phyloP scores from a whole-genome alignment of 1,140 invertebrate genomes.

The Drosophila asahinai region DNA sequence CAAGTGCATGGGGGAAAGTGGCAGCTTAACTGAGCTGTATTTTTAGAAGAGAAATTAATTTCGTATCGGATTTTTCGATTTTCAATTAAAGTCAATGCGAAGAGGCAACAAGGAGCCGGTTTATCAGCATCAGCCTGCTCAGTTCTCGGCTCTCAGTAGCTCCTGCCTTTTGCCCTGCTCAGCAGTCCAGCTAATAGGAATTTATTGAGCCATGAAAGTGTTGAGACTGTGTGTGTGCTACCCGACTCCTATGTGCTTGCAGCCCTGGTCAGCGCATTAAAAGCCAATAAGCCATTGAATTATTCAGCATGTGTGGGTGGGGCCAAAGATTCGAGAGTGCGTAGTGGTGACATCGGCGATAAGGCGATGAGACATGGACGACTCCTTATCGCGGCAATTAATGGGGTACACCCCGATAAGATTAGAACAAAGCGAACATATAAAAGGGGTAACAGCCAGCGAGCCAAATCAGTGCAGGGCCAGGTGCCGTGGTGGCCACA shows the following conservation, averaged over 20 bases:
- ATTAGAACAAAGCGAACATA: slow-evolving; percentile 11
- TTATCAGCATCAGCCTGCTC: slow-evolving; percentile 15
- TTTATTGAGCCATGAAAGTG: slow-evolving; percentile 83
- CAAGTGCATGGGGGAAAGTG: slow-evolving; percentile 66
- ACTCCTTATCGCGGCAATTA: slow-evolving; percentile 64
- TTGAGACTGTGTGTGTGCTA: slow-evolving; percentile 57
- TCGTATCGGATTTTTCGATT: slow-evolving; percentile 83
- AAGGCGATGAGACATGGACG: slow-evolving; percentile 24
- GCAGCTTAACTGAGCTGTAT: slow-evolving; percentile 59
- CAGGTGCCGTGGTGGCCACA: slow-evolving; percentile 24
- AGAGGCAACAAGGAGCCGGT: slow-evolving; percentile 31
- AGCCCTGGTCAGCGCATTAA: slow-evolving; percentile 59
- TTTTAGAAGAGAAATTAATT: slow-evolving; percentile 83
- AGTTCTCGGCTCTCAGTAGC: slow-evolving; percentile 18
- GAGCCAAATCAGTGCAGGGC: slow-evolving; percentile 59
- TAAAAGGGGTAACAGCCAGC: slow-evolving; percentile 25
- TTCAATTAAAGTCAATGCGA: slow-evolving; percentile 82
- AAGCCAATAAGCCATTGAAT: slow-evolving; percentile 79
- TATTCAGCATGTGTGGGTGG: slow-evolving; percentile 53
- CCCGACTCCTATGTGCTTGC: slow-evolving; percentile 9
- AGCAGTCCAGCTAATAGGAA: slow-evolving; percentile 71
- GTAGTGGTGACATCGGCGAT: slow-evolving; percentile 29
- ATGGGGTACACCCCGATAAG: slow-evolving; percentile 50
- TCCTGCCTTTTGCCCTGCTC: slow-evolving; percentile 22
- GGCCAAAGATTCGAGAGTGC: slow-evolving; percentile 12